Evolutionary conservation across 2,888 invertebrate species (phyloP).

Genomic region (Oscheius sp.): DNA sequence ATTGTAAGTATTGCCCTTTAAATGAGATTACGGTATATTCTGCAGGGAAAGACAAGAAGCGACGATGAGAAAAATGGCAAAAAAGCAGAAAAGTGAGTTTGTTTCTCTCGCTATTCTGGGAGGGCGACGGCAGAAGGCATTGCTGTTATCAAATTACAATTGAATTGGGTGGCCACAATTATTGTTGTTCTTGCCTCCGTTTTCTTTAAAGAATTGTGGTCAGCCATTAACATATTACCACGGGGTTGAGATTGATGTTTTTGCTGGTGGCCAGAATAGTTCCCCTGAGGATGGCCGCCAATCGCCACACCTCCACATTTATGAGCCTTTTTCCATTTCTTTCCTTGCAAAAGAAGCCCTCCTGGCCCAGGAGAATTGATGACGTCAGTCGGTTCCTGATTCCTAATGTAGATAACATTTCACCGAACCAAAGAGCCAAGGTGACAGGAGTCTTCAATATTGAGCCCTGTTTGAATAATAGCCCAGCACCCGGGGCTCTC

Average conservation of each 20-base stretch:
- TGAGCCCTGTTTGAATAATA: slow-evolving; percentile 8
- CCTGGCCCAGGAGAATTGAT: background rate
- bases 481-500: background rate
- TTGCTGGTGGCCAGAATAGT: background rate
- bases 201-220: background rate
- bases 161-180: background rate
- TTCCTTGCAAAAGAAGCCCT: background rate
- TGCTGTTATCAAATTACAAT: slow-evolving; percentile 9
- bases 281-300: slow-evolving; percentile 3
- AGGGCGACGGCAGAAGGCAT: background rate
- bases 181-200: background rate
- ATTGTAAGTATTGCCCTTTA: slow-evolving; percentile 46
- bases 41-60: slow-evolving; percentile 54
- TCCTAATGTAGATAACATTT: background rate
- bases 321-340: background rate
- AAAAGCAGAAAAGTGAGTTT: slow-evolving; percentile 55
- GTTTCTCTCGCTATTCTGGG: background rate
- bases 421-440: background rate
- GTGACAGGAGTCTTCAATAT: slow-evolving; percentile 22
- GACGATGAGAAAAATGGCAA: slow-evolving; percentile 52
- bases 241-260: background rate
- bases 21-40: too few relatives aligned
- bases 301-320: background rate
- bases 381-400: slow-evolving; percentile 28
- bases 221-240: background rate